Conservation (phyloP, 1,140 invertebrate genomes). For the Dendrolimus punctatus region DNA sequence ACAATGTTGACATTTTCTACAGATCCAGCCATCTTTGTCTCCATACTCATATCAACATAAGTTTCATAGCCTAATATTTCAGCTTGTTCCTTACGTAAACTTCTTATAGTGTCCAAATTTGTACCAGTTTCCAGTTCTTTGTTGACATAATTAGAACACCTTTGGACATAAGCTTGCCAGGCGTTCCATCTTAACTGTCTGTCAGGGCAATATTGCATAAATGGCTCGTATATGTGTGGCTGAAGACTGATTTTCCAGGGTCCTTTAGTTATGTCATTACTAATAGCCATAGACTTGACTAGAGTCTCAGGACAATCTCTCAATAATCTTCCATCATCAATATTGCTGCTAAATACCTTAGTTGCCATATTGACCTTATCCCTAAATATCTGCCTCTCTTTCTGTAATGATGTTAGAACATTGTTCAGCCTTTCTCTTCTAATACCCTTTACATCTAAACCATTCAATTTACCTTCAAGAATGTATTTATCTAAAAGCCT, state of each 20-base stretch:
- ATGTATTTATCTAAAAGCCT: constrained; percentile 84
- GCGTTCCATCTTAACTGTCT: constrained; percentile 83
- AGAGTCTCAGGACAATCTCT: constrained; percentile 83
- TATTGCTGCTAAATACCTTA: constrained; percentile 77
- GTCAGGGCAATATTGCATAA: constrained; percentile 88
- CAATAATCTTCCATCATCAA: constrained; percentile 77
- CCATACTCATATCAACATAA: constrained; percentile 91
- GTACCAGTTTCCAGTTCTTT: constrained; percentile 80
- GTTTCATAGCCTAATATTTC: constrained; percentile 84
- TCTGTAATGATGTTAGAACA: constrained; percentile 64
- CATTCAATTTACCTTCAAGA: constrained; percentile 87
- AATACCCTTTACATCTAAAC: constrained; percentile 72
- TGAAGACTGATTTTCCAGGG: constrained; percentile 87
- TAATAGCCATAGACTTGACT: constrained; percentile 77
- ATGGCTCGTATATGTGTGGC: constrained; percentile 79
- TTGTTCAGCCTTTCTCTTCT: constrained; percentile 67
- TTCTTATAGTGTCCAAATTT: constrained; percentile 84
- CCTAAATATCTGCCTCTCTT: constrained; percentile 74
- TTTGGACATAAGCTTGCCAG: constrained; percentile 83
- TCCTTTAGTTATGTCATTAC: constrained; percentile 77
- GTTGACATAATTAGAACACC: constrained; percentile 79
- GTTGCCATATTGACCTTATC: constrained; percentile 76
- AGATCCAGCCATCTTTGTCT: constrained; percentile 93
- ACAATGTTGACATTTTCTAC: constrained; percentile 84
- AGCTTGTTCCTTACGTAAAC: constrained; percentile 79